Conservation (phyloP, 2,888 invertebrate species). For the Agonopterix arenella region DNA sequence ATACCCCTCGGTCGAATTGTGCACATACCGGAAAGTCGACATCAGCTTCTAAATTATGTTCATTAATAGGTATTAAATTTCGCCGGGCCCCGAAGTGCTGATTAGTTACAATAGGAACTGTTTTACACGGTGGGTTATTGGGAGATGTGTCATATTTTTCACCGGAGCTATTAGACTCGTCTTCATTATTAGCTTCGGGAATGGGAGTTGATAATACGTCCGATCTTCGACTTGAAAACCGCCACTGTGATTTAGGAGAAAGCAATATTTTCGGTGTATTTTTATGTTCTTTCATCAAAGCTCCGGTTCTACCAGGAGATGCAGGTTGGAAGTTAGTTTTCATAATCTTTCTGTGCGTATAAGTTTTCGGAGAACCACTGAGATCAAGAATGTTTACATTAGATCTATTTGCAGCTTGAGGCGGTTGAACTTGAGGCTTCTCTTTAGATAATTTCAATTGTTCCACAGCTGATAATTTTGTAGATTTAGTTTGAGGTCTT, state of each 20-base stretch:
- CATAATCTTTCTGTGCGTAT: slow-evolving; percentile 79
- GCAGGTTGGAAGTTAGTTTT: slow-evolving; percentile 65
- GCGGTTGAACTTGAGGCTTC: slow-evolving; percentile 47
- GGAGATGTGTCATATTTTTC: slow-evolving; percentile 66
- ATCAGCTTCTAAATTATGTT: slow-evolving; percentile 45
- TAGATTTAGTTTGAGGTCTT: slow-evolving; percentile 73
- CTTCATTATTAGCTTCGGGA: slow-evolving; percentile 88
- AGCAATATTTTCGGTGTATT: slow-evolving; percentile 79
- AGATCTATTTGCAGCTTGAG: slow-evolving; percentile 49
- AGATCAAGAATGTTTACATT: slow-evolving; percentile 82
- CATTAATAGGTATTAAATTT: slow-evolving; percentile 62
- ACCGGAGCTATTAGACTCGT: slow-evolving; percentile 79
- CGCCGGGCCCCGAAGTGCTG: slow-evolving; percentile 69
- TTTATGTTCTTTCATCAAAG: slow-evolving; percentile 71
- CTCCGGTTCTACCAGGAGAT: slow-evolving; percentile 73
- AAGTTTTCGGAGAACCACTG: slow-evolving; percentile 83
- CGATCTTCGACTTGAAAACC: slow-evolving; percentile 84
- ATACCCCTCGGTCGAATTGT: slow-evolving; percentile 53
- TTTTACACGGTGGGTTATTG: slow-evolving; percentile 51
- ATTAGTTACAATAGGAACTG: slow-evolving; percentile 65
- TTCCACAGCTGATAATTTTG: slow-evolving; percentile 86
- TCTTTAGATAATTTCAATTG: slow-evolving; percentile 83
- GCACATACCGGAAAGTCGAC: slow-evolving; percentile 34
- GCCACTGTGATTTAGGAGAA: slow-evolving; percentile 84
- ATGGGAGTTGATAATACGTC: slow-evolving; percentile 92